Conservation (phyloP, 2,797 vertebrate genomes). For the Catostomus latipinnis region DNA sequence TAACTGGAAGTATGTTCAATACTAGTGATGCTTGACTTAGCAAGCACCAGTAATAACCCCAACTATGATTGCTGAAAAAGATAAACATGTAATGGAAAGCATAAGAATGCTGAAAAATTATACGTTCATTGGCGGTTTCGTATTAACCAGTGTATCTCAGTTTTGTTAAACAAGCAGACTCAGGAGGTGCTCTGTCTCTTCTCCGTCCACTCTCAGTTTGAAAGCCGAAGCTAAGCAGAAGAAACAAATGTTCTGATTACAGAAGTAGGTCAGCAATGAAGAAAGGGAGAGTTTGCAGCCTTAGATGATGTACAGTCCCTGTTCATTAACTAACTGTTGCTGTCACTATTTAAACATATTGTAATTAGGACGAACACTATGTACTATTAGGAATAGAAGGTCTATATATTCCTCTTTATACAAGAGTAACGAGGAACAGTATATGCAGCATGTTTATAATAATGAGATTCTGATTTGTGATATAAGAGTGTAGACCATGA, state of each 20-base stretch:
- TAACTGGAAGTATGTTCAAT: too few relatives aligned
- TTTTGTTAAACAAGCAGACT: slow-evolving; percentile 7
- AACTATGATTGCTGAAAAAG: too few relatives aligned
- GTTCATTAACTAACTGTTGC: slow-evolving; percentile 14
- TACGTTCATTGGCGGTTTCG: slow-evolving; percentile 15
- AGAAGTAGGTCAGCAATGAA: slow-evolving; percentile 66
- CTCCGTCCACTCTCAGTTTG: slow-evolving; percentile 28
- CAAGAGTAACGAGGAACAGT: too few relatives aligned
- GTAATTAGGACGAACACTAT: background rate
- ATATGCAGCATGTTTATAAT: too few relatives aligned
- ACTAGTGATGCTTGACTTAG: too few relatives aligned
- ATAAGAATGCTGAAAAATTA: slow-evolving; percentile 9
- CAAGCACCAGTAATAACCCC: too few relatives aligned
- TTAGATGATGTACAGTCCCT: slow-evolving; percentile 8
- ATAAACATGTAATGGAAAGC: background rate
- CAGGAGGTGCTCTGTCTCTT: slow-evolving; percentile 32
- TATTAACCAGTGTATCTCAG: background rate
- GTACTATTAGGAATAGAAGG: background rate
- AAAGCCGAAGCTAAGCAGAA: slow-evolving; percentile 36
- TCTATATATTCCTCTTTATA: background rate
- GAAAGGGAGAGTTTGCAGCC: slow-evolving; percentile 33
- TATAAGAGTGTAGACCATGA: too few relatives aligned
- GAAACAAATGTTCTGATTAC: slow-evolving; percentile 62
- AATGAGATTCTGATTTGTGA: too few relatives aligned
- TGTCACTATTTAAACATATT: background rate